A percentile compares a stretch with the other conserved stretches of the same genome.
Conservation (phyloP, 2,797 vertebrate genomes). For the Tarsius wallacei region DNA sequence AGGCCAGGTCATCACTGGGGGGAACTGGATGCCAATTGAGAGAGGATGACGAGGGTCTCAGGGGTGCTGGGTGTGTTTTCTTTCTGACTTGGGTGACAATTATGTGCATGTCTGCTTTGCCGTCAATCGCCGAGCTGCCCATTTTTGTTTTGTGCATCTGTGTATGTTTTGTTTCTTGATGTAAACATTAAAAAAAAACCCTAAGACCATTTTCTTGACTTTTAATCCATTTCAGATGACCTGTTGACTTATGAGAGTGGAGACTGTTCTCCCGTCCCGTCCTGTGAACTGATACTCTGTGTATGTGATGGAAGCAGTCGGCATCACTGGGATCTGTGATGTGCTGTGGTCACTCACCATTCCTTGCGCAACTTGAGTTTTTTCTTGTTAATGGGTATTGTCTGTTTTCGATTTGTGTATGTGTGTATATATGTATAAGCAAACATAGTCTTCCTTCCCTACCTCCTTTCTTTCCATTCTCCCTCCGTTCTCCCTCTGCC, state of each 20-base stretch:
- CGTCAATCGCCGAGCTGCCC: too few species aligned
- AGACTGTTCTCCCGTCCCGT: background rate
- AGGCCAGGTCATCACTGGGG: too few species aligned
- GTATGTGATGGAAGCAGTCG: background rate
- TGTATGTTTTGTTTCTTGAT: background rate
- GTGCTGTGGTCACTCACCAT: background rate
- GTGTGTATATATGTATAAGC: too few species aligned
- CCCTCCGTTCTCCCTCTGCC: background rate
- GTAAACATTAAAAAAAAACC: background rate
- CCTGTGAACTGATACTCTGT: background rate
- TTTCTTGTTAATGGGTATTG: background rate
- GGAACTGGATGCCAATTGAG: too few species aligned
- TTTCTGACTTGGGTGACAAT: too few species aligned
- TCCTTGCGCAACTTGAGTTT: background rate
- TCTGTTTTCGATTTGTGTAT: background rate
- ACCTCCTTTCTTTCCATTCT: background rate
- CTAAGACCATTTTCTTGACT: background rate
- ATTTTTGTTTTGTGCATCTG: background rate
- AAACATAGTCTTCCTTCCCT: background rate
- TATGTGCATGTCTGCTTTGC: too few species aligned
- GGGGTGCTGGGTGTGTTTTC: too few species aligned
- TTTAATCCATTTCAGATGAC: slow-evolving; percentile 47
- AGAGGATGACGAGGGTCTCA: too few species aligned
- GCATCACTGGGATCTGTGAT: background rate
- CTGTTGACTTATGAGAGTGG: background rate